phyloP scores from a whole-genome alignment of 1,140 invertebrate genomes.

The Magallana ariakensis region DNA sequence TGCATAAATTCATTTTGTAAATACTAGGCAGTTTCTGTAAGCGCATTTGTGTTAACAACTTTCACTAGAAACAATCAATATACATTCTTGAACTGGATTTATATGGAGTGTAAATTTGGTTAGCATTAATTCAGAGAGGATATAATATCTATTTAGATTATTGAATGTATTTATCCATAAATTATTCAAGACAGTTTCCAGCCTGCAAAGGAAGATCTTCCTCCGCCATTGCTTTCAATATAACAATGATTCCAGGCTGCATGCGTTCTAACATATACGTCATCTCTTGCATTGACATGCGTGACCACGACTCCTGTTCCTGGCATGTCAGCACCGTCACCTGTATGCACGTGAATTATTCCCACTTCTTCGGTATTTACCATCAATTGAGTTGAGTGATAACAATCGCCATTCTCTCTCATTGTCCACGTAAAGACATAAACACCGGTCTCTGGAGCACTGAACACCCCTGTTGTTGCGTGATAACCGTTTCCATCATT shows the following conservation, averaged over 20 bases:
- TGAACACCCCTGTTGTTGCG: no score
- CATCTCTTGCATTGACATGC: neutral
- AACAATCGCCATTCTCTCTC: neutral
- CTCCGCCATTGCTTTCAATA: neutral
- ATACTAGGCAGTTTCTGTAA: no score
- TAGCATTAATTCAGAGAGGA: no score
- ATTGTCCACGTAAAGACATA: no score
- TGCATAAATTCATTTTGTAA: no score
- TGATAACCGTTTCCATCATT: no score
- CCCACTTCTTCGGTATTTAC: neutral
- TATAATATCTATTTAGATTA: no score
- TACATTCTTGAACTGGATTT: no score
- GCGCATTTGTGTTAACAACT: no score
- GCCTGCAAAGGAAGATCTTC: constrained; percentile 1
- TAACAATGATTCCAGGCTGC: neutral
- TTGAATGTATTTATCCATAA: neutral
- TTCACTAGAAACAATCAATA: no score
- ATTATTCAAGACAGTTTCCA: neutral
- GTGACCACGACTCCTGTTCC: neutral
- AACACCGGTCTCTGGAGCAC: no score
- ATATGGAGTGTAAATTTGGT: no score
- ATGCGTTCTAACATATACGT: neutral
- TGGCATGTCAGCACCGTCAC: neutral
- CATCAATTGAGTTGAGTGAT: neutral
- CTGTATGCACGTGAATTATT: neutral